Conservation (phyloP, 2,797 vertebrate genomes). For the Propithecus perrieri region DNA sequence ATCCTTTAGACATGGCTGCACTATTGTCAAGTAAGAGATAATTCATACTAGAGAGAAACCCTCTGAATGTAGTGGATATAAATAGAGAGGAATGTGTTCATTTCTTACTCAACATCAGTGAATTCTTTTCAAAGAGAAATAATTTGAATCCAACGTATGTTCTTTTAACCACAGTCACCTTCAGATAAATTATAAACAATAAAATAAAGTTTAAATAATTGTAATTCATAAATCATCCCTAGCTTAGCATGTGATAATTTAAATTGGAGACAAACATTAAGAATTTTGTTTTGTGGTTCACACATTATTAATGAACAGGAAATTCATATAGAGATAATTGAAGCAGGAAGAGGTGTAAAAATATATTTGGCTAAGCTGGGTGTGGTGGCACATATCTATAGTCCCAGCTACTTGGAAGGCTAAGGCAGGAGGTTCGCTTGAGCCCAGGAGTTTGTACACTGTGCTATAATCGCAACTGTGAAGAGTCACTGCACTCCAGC, state of each 20-base stretch:
- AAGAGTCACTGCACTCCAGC: not conserved
- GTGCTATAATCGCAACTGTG: not conserved
- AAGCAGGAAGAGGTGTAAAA: not conserved
- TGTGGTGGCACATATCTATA: not conserved
- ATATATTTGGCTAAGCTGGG: not conserved
- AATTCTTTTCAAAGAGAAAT: not conserved
- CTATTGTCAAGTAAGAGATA: not conserved
- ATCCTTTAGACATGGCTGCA: not conserved
- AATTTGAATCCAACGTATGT: not conserved
- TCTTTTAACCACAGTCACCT: not conserved
- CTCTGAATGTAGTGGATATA: not conserved
- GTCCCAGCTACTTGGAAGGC: not conserved
- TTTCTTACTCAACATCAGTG: not conserved
- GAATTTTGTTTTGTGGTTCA: not conserved
- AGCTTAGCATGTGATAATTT: not conserved
- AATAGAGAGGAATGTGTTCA: not conserved
- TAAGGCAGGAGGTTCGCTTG: not conserved
- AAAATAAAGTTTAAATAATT: not conserved
- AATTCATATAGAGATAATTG: not conserved
- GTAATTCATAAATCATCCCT: not conserved
- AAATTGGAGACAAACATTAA: not conserved
- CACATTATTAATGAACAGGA: not conserved
- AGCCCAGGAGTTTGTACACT: not conserved
- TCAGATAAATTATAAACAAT: not conserved
- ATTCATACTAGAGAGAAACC: not conserved